These are phyloP conservation scores for Zaprionus vittiger DNA, from an alignment of 1,140 invertebrate genomes.

Conservation along the genomic window DNA sequence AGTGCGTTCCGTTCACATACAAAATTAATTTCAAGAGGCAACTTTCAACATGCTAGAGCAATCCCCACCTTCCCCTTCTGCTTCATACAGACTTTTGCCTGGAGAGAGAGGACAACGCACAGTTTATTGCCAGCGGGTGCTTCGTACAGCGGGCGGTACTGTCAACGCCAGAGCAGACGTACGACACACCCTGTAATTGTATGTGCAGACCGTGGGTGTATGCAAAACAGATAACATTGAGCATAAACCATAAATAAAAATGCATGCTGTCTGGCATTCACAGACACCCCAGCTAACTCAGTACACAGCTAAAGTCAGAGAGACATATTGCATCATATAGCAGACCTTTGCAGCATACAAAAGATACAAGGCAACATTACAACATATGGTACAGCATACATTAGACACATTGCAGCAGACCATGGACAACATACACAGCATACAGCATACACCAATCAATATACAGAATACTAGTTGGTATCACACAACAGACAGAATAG, in stretches of 20 bases:
- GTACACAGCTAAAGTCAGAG: too few species aligned
- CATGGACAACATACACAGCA: too few species aligned
- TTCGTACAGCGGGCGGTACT: slow-evolving; percentile 1
- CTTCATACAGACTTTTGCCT: neutral
- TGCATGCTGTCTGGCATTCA: too few species aligned
- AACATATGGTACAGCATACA: neutral
- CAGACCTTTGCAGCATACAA: neutral
- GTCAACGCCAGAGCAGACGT: slow-evolving; percentile 9
- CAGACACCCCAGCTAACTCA: too few species aligned
- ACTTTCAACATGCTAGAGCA: slow-evolving; percentile 33
- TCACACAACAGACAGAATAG: too few species aligned
- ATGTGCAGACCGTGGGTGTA: neutral
- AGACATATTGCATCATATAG: neutral
- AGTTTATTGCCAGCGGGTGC: slow-evolving; percentile 21
- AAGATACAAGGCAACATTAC: neutral
- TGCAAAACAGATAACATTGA: too few species aligned
- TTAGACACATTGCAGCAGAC: neutral
- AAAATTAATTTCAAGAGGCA: slow-evolving; percentile 71
- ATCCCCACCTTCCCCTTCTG: neutral
- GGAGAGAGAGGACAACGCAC: neutral
- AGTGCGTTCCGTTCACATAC: slow-evolving; percentile 53
- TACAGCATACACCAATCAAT: neutral
- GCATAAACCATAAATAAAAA: too few species aligned
- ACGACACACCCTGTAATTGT: slow-evolving; percentile 20
- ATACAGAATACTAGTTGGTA: too few species aligned